phyloP scores from a whole-genome alignment of 2,113 vertebrate genomes.

The Prunella fulvescens region DNA sequence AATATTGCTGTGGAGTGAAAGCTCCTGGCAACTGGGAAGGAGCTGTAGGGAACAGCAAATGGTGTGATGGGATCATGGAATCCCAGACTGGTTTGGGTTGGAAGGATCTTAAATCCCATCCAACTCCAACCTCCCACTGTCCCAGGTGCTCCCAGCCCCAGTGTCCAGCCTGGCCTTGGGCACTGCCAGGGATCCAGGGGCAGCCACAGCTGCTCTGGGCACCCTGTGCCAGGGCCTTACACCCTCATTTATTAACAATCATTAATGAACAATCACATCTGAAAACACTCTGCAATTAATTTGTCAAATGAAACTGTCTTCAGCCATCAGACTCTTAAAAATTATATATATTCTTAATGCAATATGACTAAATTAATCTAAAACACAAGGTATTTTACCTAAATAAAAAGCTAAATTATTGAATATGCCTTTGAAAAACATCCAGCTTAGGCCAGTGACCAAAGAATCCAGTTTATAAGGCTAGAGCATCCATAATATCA shows the following conservation, averaged over 20 bases:
- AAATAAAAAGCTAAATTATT: background rate
- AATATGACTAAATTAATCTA: background rate
- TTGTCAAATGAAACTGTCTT: background rate
- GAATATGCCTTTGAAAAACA: background rate
- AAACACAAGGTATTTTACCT: background rate
- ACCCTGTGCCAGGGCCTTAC: background rate
- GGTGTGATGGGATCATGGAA: background rate
- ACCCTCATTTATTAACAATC: background rate
- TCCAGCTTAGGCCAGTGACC: background rate
- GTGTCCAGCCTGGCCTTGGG: background rate
- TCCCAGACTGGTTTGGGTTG: background rate
- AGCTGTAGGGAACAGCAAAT: background rate
- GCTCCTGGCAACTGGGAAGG: background rate
- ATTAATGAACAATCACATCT: background rate
- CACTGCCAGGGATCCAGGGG: background rate
- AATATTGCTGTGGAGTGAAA: background rate
- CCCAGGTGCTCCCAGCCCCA: background rate
- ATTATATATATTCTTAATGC: background rate
- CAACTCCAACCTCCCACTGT: fast-evolving
- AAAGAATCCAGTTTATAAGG: background rate
- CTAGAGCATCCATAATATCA: background rate
- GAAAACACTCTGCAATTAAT: background rate
- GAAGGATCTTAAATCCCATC: background rate
- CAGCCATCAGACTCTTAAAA: background rate
- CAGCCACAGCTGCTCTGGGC: background rate